Percentiles rank a stretch among this genome's conserved stretches.
Conservation (phyloP, 2,888 invertebrate species). For the Thysanoteuthis rhombus region DNA sequence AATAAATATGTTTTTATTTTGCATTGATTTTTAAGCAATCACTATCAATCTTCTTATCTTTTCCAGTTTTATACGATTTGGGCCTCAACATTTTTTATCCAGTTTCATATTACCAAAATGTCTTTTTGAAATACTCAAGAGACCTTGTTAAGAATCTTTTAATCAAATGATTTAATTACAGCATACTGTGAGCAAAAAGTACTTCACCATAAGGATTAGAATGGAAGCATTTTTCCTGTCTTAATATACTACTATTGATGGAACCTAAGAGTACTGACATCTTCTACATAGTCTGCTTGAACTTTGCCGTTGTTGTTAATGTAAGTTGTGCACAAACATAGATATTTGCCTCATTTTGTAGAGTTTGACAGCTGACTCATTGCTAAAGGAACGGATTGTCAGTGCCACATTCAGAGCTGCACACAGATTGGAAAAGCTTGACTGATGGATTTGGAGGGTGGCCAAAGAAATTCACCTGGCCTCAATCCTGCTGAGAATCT, state of each 20-base stretch:
- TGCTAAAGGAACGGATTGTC: neutral
- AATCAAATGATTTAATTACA: neutral
- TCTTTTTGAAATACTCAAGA: neutral
- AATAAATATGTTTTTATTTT: neutral
- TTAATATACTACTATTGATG: too few relatives aligned
- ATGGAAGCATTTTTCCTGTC: too few relatives aligned
- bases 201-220: too few relatives aligned
- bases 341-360: neutral
- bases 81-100: neutral
- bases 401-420: neutral
- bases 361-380: neutral
- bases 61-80: neutral
- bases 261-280: too few relatives aligned
- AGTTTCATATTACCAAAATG: neutral
- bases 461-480: neutral
- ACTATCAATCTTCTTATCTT: neutral
- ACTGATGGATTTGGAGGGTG: neutral
- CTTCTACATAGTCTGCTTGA: too few relatives aligned
- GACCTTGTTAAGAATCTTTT: neutral
- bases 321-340: neutral
- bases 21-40: neutral
- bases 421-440: neutral
- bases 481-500: neutral
- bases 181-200: too few relatives aligned
- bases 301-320: too few relatives aligned